Evolutionary conservation across 2,797 vertebrate genomes (phyloP), one percentile per base, ranked within the genome.

Genomic region (Trachurus trachurus): DNA sequence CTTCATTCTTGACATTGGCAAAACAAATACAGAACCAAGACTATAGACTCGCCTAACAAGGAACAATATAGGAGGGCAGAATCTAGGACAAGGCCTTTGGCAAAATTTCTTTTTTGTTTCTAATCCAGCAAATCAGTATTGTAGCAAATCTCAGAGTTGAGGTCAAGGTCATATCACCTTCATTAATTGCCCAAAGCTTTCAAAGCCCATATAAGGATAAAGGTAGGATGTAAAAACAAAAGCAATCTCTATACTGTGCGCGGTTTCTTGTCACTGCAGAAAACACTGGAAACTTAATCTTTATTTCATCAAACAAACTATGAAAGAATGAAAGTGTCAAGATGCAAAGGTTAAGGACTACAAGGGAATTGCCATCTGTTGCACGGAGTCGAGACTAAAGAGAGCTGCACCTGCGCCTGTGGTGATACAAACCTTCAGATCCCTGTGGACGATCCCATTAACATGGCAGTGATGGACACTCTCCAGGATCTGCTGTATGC

Each of bases 401-500:
- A 59, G 40, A 67, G 53, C 66, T 74, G 71, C 71, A 78, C 52
- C 61, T 17, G 2, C 26, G 62, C 42, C 65, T 77, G 71, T 44
- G 44, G 26, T 80, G 75, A 74, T 90, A 93, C 95, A 95, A 96
- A 97, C 96, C 96, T 96, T 96, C 83, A 96, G 91, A 89, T 97
- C 96, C 93, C 96, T 93, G 94, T 96, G 96, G 87, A 96, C 96
- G 62, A 97, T 96, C 84, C 96, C 96, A 91, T 96, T 96, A 89
- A 96, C 95, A 87, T 97, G 96, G 95, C 96, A 97, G 95, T 97
- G 96, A 93, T 96, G 95, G 93, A 97, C 96, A 72, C 96, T 96
- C 94, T 96, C 96, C 89, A 96, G 94, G 90, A 97, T 96, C 96
- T 97, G 96, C 95, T 96, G 96, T 94, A 97, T 96, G 95, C 96